These are phyloP conservation scores for Drosophila recens DNA, from an alignment of 2,888 invertebrate genomes.

Conservation along the genomic window DNA sequence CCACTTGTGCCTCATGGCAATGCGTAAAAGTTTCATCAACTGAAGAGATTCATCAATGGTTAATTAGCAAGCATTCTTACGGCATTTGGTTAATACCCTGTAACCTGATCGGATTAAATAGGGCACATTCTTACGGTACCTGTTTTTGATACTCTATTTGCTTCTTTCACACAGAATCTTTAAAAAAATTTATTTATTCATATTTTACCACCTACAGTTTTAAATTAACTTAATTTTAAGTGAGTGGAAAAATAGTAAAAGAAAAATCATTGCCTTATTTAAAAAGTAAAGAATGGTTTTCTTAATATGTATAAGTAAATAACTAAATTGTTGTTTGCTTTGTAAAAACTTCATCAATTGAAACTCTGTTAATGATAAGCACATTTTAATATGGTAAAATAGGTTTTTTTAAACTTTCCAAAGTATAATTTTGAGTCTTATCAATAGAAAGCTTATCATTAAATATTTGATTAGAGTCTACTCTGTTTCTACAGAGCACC, in stretches of 20 bases:
- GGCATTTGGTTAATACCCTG: constrained; percentile 9
- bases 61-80: constrained; percentile 8
- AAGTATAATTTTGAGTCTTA: too few species aligned
- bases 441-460: too few species aligned
- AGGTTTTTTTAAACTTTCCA: too few species aligned
- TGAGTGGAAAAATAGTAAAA: too few species aligned
- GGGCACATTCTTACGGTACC: background rate
- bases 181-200: too few species aligned
- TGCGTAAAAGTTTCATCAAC: constrained; percentile 2
- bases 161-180: background rate
- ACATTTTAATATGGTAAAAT: too few species aligned
- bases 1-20: constrained; percentile 4
- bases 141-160: background rate
- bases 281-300: too few species aligned
- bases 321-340: background rate
- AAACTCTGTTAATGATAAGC: too few species aligned
- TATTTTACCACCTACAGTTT: too few species aligned
- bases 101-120: background rate
- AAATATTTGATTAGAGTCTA: background rate
- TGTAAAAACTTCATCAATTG: background rate
- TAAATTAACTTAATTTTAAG: too few species aligned
- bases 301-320: too few species aligned
- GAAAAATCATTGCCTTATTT: too few species aligned
- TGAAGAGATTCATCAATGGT: background rate
- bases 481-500: background rate